Evolutionary conservation across 2,888 invertebrate genomes (phyloP), one percentile per base, ranked within the genome.

Genomic region (Noctuana brunneofusca): DNA sequence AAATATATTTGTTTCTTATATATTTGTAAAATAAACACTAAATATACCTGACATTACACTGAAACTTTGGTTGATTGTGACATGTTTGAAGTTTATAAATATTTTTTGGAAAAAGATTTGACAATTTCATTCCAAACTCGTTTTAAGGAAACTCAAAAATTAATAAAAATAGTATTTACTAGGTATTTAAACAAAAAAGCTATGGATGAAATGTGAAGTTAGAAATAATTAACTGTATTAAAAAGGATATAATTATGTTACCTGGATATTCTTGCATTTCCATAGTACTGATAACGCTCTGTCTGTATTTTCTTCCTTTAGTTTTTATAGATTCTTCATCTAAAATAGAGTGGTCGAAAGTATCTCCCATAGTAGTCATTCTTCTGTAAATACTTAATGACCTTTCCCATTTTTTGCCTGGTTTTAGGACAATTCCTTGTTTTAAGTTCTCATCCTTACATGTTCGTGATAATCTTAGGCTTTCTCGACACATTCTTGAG

Each of bases 341-440:
- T 41, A 93, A 66, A 62, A 92, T 72, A 2, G 87, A 83, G 58
- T 79, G 74, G 70, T 90, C 80, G 68, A 81, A 83, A 68, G 78
- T 70, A 73, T 89, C 80, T 65, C 76, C 83, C 78, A 80, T 88
- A 73, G 79, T 84, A 60, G 86, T 92, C 76, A 92, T 86, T 72
- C 90, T 88, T 68, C 87, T 93, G 72, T 93, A 92, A 65, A 92
- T 92, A 65, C 92, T 93, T 4, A 95, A 74, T 0, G 95, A 94
- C 72, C 95, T 92, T 54, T 94, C 92, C 94, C 95, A 95, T 74
- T 93, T 90, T 75, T 94, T 95, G 0, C 95, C 95, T 11, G 95
- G 93, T 69, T 93, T 93, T 1, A 95, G 78, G 11, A 92, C 82
- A 68, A 94, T 84, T 2, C 69, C 73, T 53, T 77, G 78, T 70